These are phyloP conservation scores for Trissolcus japonicus DNA, from an alignment of 2,888 invertebrate species.

Conservation along the genomic window DNA sequence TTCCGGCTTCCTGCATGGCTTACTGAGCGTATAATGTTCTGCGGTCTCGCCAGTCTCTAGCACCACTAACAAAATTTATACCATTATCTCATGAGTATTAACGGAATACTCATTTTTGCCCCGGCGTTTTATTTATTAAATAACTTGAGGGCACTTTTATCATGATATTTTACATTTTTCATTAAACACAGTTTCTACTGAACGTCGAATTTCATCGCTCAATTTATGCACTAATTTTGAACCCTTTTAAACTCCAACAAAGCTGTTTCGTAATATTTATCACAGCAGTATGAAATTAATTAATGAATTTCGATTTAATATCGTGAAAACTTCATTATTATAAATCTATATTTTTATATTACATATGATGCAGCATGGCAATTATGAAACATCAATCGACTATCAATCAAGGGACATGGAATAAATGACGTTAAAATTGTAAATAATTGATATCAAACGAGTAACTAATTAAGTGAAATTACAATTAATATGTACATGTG, in stretches of 20 bases:
- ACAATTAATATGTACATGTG: too few species aligned
- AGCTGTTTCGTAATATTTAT: too few species aligned
- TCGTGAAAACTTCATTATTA: too few species aligned
- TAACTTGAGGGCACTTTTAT: constrained; percentile 19
- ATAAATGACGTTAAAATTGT: too few species aligned
- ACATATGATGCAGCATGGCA: too few species aligned
- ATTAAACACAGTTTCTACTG: constrained; percentile 8
- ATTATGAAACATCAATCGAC: too few species aligned
- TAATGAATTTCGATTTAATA: not conserved
- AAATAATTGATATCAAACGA: too few species aligned
- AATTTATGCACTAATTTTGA: constrained; percentile 1
- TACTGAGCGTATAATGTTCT: constrained; percentile 59
- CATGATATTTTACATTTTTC: constrained; percentile 26
- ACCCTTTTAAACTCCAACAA: not conserved
- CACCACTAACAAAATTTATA: constrained; percentile 38
- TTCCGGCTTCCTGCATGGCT: constrained; percentile 61
- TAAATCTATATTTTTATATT: too few species aligned
- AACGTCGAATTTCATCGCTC: not conserved
- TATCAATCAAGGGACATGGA: too few species aligned
- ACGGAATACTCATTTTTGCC: constrained; percentile 27
- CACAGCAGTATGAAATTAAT: too few species aligned
- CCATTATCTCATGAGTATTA: constrained; percentile 31
- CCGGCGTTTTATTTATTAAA: constrained; percentile 28
- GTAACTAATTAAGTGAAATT: too few species aligned
- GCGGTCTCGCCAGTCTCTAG: constrained; percentile 15